Base-by-base conservation (phyloP, 1,140 invertebrate genomes). In the Cyclina sinensis region DNA sequence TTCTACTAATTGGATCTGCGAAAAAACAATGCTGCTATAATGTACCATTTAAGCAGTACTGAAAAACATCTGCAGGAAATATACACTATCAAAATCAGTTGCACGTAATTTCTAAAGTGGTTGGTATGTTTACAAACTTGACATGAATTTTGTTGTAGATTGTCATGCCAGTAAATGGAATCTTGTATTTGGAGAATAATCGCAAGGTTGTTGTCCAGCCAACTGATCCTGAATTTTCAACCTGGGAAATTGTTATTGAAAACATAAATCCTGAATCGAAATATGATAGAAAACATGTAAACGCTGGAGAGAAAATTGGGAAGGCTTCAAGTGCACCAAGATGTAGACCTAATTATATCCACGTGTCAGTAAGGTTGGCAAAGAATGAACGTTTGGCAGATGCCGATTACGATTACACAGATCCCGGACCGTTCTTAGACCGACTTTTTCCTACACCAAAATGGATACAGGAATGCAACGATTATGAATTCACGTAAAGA, bases 401-500 rank as follows among this genome's bases (percentile, higher is more conserved):
- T 68, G 80, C 54, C 0, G 80, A 83, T 83, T 83, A 83, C 30
- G 80, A 83, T 39, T 85, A 85, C 30, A 85, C 51, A 21, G 83
- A 85, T 43, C 83, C 83, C 12, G 35, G 35, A n/a, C 54, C 83
- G 24, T 85, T 85, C 37, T 24, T 85, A 32, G 83, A 85, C 35
- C 12, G 65, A 35, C 30, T 76, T 5, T 51, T 76, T 18, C 83
- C 83, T 0, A 76, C 76, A 35, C 83, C 83, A 24, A 85, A 85
- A 76, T 85, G 83, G 83, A 76, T 76, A 54, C 83, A 85, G 35
- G 83, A 85, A 46, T 85, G 83, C 54, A 85, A 85, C 27, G 80
- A 83, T 48, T 37, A 83, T 62, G 80, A 83, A 24, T 83, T 83
- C 39, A 65, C 59, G 80, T 83, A 83, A 7, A 16, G 11, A 68